Evolutionary conservation across 2,797 vertebrate genomes (phyloP).

Genomic region (Typhlichthys subterraneus): DNA sequence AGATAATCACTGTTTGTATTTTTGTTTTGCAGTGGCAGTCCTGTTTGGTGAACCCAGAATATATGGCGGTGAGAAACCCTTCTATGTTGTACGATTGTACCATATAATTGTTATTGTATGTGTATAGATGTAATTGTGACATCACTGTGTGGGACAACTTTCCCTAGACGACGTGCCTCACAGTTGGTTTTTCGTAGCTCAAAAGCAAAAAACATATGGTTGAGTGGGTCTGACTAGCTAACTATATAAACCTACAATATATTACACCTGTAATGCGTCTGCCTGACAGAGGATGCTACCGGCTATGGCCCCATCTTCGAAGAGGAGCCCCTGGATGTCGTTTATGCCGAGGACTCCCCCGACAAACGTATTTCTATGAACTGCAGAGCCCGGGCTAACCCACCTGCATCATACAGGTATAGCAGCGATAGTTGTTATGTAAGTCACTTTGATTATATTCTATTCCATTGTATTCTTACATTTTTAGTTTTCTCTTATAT

Average conservation of each 20-base stretch:
- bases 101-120: neutral
- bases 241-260: neutral
- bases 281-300: constrained; percentile 87
- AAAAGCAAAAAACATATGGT: neutral
- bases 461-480: neutral
- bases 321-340: constrained; percentile 94
- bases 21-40: constrained; percentile 61
- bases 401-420: constrained; percentile 91
- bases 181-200: neutral
- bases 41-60: constrained; percentile 78
- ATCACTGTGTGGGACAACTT: too few relatives aligned
- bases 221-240: neutral
- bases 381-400: constrained; percentile 92
- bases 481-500: neutral
- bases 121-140: neutral
- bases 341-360: constrained; percentile 93
- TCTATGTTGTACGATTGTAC: neutral
- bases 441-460: neutral
- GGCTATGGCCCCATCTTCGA: constrained; percentile 97
- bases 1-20: neutral
- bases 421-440: neutral
- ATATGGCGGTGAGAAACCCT: constrained; percentile 65
- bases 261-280: constrained; percentile 7
- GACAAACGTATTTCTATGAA: constrained; percentile 95
- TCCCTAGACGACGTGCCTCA: too few relatives aligned